phyloP scores from a whole-genome alignment of 2,888 invertebrate species.

The Eristalinus sepulchralis region DNA sequence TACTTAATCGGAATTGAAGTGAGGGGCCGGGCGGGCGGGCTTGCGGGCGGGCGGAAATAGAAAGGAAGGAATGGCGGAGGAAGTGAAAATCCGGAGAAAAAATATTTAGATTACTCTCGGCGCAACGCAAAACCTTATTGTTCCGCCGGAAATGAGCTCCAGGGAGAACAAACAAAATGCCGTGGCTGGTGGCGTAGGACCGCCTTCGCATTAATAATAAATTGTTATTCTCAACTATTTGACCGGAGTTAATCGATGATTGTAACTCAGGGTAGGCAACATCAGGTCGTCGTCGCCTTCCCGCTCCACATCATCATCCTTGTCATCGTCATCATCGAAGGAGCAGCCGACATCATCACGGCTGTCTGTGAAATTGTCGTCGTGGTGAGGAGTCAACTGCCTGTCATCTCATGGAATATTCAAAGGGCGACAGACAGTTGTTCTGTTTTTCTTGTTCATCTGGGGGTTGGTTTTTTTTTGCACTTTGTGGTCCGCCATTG shows the following conservation, averaged over 20 bases:
- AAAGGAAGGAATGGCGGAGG: slow-evolving; percentile 38
- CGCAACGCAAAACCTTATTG: slow-evolving; percentile 65
- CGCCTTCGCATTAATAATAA: slow-evolving; percentile 59
- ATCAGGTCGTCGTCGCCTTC: neutral
- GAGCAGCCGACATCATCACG: neutral
- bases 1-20: slow-evolving; percentile 53
- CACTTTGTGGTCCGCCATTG: neutral
- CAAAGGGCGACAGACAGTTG: slow-evolving; percentile 17
- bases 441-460: neutral
- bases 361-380: neutral
- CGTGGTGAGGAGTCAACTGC: slow-evolving; percentile 8
- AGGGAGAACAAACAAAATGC: slow-evolving; percentile 19
- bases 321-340: neutral
- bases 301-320: slow-evolving; percentile 19
- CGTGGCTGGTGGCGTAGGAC: neutral
- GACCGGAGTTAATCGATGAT: slow-evolving; percentile 67
- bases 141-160: slow-evolving; percentile 68
- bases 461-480: neutral
- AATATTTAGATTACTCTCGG: slow-evolving; percentile 64
- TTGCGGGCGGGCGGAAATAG: slow-evolving; percentile 28
- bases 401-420: slow-evolving; percentile 47
- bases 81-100: slow-evolving; percentile 55
- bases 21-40: slow-evolving; percentile 13
- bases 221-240: slow-evolving; percentile 66
- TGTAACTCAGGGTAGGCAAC: slow-evolving; percentile 52